These are phyloP conservation scores for Enteromius paludinosus DNA, from an alignment of 2,797 vertebrate species.

Conservation along the genomic window DNA sequence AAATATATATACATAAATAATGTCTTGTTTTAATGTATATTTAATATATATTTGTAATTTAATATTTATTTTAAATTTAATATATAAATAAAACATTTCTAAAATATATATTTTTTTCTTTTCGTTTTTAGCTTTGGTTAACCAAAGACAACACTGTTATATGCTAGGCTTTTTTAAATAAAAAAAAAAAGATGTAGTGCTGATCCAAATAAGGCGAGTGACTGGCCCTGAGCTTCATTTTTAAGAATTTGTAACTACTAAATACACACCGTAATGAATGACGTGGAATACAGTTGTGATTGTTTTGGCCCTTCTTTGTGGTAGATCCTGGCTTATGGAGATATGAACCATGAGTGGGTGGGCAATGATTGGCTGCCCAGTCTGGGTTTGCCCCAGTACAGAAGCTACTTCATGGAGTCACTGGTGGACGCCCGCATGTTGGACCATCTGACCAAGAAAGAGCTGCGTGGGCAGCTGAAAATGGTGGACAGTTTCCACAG, in stretches of 20 bases:
- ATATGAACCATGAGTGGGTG: constrained; percentile 96
- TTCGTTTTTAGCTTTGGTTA: background rate
- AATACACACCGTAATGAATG: background rate
- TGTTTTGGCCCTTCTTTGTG: constrained; percentile 44
- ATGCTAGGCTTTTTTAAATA: background rate
- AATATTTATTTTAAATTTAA: background rate
- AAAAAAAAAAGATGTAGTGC: background rate
- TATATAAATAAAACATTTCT: background rate
- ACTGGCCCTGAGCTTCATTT: background rate
- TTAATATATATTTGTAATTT: background rate
- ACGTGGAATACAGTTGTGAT: background rate
- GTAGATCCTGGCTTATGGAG: constrained; percentile 91
- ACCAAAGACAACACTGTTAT: background rate
- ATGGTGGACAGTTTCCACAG: constrained; percentile 98
- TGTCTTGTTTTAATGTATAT: too few species aligned
- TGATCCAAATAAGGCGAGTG: background rate
- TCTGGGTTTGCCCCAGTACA: constrained; percentile 91
- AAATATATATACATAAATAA: too few species aligned
- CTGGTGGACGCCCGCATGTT: constrained; percentile 93
- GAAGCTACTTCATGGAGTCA: constrained; percentile 96
- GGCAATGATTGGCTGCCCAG: constrained; percentile 95
- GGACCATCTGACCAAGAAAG: constrained; percentile 95
- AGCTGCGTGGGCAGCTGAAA: constrained; percentile 91
- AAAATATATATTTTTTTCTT: background rate
- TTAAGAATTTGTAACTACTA: background rate